Conservation (phyloP, 1,140 invertebrate species). For the Frieseomelitta varia region DNA sequence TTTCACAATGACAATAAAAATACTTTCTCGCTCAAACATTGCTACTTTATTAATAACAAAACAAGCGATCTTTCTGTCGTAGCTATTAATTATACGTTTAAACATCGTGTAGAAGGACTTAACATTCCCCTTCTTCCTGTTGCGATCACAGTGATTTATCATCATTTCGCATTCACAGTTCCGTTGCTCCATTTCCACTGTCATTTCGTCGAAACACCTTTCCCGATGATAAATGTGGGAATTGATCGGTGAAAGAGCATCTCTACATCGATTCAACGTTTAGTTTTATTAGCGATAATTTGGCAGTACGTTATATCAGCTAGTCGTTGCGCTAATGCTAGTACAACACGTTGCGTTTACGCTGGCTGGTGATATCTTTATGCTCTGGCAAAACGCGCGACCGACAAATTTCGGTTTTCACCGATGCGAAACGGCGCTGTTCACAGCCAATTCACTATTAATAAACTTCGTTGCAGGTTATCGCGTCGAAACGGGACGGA, state of each 20-base stretch:
- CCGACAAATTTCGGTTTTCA: conserved; percentile 29
- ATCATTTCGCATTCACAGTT: too few species aligned
- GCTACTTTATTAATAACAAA: neutral
- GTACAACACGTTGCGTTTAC: conserved; percentile 15
- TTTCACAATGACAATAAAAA: neutral
- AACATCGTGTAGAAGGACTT: neutral
- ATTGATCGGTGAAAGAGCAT: neutral
- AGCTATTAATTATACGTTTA: too few species aligned
- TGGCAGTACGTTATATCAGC: neutral
- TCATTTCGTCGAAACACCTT: neutral
- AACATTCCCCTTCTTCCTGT: neutral
- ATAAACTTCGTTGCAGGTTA: neutral
- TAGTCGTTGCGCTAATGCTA: conserved; percentile 6
- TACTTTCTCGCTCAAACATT: too few species aligned
- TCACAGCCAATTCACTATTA: neutral
- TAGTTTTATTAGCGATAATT: conserved; percentile 35
- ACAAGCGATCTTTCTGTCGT: neutral
- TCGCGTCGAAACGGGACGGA: too few species aligned
- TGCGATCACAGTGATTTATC: neutral
- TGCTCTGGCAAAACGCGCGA: neutral
- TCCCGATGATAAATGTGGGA: neutral
- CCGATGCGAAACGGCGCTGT: neutral
- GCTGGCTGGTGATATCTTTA: conserved; percentile 17
- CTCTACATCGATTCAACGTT: neutral
- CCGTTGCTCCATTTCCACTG: neutral